Conservation (phyloP, 2,888 invertebrate genomes). For the Lomographa bimaculata region DNA sequence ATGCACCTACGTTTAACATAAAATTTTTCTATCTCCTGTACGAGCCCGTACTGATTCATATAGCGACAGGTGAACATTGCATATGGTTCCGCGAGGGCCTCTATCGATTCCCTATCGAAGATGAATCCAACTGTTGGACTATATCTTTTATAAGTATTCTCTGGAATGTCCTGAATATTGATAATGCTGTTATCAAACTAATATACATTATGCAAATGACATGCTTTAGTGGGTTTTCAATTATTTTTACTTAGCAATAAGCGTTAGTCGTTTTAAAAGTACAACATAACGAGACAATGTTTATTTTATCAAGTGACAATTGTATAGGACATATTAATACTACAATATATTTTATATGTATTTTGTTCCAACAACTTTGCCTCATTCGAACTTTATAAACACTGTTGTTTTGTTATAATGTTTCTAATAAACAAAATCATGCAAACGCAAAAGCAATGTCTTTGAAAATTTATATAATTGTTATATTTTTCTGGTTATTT, state of each 20-base stretch:
- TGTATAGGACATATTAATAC: too few species aligned
- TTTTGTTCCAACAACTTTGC: too few species aligned
- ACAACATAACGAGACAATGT: conserved; percentile 9
- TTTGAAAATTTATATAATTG: conserved; percentile 9
- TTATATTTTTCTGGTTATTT: conserved; percentile 19
- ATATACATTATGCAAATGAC: conserved; percentile 10
- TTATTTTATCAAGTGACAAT: conserved; percentile 4
- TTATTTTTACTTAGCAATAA: conserved; percentile 38
- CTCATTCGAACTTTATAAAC: conserved; percentile 22
- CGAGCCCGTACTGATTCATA: conserved; percentile 47
- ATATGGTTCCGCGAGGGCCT: conserved; percentile 46
- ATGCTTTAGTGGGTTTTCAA: conserved; percentile 26
- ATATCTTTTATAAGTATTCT: conserved; percentile 56
- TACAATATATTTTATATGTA: conserved; percentile 25
- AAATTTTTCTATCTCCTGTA: conserved; percentile 45
- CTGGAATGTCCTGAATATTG: conserved; percentile 71
- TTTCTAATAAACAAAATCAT: conserved; percentile 42
- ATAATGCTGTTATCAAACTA: conserved; percentile 47
- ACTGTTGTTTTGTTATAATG: conserved; percentile 2
- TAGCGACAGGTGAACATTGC: conserved; percentile 57
- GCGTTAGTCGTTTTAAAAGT: conserved; percentile 57
- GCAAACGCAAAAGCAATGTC: conserved; percentile 49
- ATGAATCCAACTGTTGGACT: conserved; percentile 73
- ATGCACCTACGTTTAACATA: conserved; percentile 76
- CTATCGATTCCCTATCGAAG: conserved; percentile 55